These are phyloP conservation scores for Hycleus phaleratus DNA, from an alignment of 1,140 invertebrate species.

Conservation along the genomic window DNA sequence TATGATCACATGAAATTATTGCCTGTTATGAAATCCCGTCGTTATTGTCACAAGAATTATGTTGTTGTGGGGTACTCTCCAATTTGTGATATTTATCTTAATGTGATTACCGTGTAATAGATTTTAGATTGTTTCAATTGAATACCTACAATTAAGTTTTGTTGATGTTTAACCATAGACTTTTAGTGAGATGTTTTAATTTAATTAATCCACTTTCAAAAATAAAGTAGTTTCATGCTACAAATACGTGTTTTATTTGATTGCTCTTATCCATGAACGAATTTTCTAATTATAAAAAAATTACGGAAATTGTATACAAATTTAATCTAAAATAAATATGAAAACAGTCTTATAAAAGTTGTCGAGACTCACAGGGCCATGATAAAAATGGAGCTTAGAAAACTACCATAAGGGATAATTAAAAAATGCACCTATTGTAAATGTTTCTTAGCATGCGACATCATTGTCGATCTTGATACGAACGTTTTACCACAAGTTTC, in stretches of 20 bases:
- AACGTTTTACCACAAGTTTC: slow-evolving; percentile 59
- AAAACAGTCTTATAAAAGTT: not conserved
- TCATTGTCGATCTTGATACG: slow-evolving; percentile 53
- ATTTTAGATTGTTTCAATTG: slow-evolving; percentile 40
- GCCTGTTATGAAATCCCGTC: slow-evolving; percentile 31
- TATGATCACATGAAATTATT: not conserved
- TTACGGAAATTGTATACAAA: too few relatives aligned
- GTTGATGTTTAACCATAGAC: slow-evolving; percentile 41
- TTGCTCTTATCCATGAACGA: too few relatives aligned
- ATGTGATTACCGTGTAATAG: slow-evolving; percentile 40
- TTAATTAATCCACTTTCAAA: slow-evolving; percentile 37
- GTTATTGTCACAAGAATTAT: slow-evolving; percentile 25
- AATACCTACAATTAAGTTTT: slow-evolving; percentile 38
- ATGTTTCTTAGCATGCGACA: slow-evolving; percentile 53
- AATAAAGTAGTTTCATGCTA: slow-evolving; percentile 35
- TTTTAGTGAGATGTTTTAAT: slow-evolving; percentile 41
- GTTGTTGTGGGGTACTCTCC: slow-evolving; percentile 35
- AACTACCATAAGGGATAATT: not conserved
- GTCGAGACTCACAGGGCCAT: not conserved
- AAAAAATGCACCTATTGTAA: not conserved
- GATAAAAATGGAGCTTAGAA: not conserved
- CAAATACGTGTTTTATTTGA: not conserved
- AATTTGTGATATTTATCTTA: slow-evolving; percentile 40
- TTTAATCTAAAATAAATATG: too few relatives aligned
- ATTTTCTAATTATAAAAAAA: too few relatives aligned